Percentiles rank a stretch among this genome's conserved stretches.
Evolutionary conservation across 2,113 vertebrate genomes (phyloP).

Genomic region (Geococcyx californianus): DNA sequence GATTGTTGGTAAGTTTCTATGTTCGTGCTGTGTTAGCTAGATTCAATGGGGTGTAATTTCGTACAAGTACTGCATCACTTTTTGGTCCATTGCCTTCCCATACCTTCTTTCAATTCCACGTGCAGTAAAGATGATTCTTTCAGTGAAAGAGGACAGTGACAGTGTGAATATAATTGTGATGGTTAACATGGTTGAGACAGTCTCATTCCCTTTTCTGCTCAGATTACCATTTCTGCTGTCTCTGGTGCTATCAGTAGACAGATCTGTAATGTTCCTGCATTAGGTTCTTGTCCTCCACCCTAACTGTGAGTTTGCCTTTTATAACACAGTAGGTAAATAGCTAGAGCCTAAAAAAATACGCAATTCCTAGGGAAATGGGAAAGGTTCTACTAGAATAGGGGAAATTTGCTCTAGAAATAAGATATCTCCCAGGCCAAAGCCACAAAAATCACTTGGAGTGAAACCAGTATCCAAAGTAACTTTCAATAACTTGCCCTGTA

Average conservation of each 20-base stretch:
- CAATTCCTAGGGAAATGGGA: background rate
- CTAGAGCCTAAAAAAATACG: background rate
- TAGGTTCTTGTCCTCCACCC: background rate
- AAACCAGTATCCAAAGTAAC: background rate
- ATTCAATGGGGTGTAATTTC: background rate
- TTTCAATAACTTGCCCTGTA: background rate
- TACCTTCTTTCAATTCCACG: background rate
- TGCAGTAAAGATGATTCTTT: background rate
- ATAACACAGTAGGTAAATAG: background rate
- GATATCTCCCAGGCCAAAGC: background rate
- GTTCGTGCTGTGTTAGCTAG: background rate
- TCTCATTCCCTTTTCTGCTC: background rate
- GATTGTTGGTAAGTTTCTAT: background rate
- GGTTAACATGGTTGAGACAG: background rate
- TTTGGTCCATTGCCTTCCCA: background rate
- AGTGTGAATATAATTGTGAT: background rate
- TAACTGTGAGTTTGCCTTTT: background rate
- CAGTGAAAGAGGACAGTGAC: background rate
- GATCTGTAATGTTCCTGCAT: background rate
- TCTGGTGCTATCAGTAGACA: background rate
- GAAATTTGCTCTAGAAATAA: background rate
- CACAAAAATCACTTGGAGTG: background rate
- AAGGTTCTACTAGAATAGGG: background rate
- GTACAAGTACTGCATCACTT: background rate
- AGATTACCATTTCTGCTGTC: background rate